Evolutionary conservation across 2,797 vertebrate genomes (phyloP), one percentile per base, ranked within the genome.

Genomic region (Halcyon smyrnensis): DNA sequence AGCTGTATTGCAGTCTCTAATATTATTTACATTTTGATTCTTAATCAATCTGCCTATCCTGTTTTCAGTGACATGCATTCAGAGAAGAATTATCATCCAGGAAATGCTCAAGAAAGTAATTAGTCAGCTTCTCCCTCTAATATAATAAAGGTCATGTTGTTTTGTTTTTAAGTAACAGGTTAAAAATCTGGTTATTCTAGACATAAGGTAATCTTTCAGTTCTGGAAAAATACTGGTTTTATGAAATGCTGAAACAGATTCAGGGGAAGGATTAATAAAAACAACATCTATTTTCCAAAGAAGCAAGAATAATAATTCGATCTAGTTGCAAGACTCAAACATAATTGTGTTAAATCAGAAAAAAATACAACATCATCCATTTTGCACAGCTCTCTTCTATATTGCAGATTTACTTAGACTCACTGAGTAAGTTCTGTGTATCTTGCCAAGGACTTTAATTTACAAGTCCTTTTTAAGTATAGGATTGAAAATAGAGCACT

Each of bases 401-500:
- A 11, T 20, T 74, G 23, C 73, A 71, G 56, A 84, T 77, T 60
- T 75, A 83, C 76, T 94, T 70, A 57, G 32, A 77, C 17, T 74
- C 45, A 24, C n/a, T 63, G 65, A 76, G 3, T 62, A 88, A 73
- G 34, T 53, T 83, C 14, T 15, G 11, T 25, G 6, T 64, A 82
- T 80, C 86, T 92, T 53, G 71, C 63, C 68, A 91, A 85, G 46
- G 23, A 94, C 48, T 77, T 87, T 11, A 59, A 84, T 80, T 95
- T 85, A 37, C 53, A 89, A 69, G 75, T 91, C 65, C 71, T 75
- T 96, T 92, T 74, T 46, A 82, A 90, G 76, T 60, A 87, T 24
- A 27, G 82, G 60, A 85, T 13, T 62, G 71, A 83, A 94, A 94
- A 95, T 79, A 90, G 45, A 92, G 32, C 25, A 75, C 59, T 87